A percentile compares a stretch with the other conserved stretches of the same genome.
phyloP scores from a whole-genome alignment of 2,888 invertebrate species.

The Eupithecia subumbrata region DNA sequence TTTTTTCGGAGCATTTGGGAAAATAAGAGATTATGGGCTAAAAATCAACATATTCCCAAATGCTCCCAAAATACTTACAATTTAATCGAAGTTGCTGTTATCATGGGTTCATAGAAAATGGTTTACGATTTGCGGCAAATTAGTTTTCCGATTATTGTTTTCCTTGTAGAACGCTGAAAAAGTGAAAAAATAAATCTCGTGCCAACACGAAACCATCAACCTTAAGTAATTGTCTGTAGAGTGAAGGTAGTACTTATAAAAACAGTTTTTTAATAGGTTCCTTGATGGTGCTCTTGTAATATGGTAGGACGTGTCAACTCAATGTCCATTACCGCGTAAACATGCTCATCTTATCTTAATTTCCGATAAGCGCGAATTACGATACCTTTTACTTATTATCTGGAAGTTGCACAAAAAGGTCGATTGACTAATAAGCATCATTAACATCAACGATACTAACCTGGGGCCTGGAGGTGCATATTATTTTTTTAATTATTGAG shows the following conservation, averaged over 20 bases:
- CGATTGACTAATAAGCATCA: conserved; percentile 8
- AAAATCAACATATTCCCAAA: too few relatives aligned
- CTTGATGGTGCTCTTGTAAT: not conserved
- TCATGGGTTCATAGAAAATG: too few relatives aligned
- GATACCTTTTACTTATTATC: conserved; percentile 28
- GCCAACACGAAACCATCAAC: too few relatives aligned
- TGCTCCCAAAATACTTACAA: too few relatives aligned
- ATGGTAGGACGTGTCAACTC: conserved; percentile 1
- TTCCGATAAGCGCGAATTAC: conserved; percentile 24
- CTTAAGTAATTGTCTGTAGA: not conserved
- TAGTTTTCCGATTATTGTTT: too few relatives aligned
- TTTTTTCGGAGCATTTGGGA: too few relatives aligned
- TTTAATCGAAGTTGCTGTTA: too few relatives aligned
- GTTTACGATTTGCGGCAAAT: too few relatives aligned
- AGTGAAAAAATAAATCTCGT: too few relatives aligned
- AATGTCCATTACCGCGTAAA: conserved; percentile 18
- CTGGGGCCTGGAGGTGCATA: not conserved
- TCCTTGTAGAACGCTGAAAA: too few relatives aligned
- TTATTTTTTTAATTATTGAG: too few relatives aligned
- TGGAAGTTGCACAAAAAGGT: conserved; percentile 20
- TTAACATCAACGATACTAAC: not conserved
- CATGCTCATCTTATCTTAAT: conserved; percentile 29
- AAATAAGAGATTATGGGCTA: too few relatives aligned
- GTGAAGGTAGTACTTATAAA: not conserved
- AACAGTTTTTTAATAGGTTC: not conserved